Evolutionary conservation across 2,113 vertebrate genomes (phyloP), one percentile per base, ranked within the genome.

Genomic region (Platysternon megacephalum): DNA sequence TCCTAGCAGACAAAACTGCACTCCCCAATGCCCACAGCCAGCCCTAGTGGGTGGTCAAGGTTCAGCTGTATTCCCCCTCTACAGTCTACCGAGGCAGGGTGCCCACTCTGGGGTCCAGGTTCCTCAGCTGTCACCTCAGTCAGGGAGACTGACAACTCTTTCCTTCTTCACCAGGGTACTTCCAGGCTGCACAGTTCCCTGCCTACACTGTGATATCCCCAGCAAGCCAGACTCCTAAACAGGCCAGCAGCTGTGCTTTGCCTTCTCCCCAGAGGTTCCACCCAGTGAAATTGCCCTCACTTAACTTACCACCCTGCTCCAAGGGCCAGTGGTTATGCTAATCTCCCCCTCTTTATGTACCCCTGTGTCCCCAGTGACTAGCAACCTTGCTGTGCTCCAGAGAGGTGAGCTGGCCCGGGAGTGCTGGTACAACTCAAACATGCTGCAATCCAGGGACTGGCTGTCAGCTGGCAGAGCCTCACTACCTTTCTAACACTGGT

Each of bases 201-300:
- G 26, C 11, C 10, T 61, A 7, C 28, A 58, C 5, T 58, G 56
- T 29, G 12, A 32, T 61, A 61, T 61, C 13, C 58, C 29, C 58
- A 61, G 29, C 29, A 29, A 32, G 52, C 52, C 52, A 53, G 52
- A 53, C 21, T 53, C 21, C 52, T 22, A 53, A 22, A 21, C 21
- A 53, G 52, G 52, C 52, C 52, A 49, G 49, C 14, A 49, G 49
- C 35, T 68, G 61, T 65, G 61, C 35, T 68, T 68, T n/a, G 61
- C 35, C 8, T n/a, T n/a, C 35, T n/a, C 61, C 16, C 19, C 35
- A 4, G 35, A 19, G 61, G 61, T 16, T 17, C 16, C 35, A n/a
- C 17, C 8, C 16, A 0, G 7, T n/a, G 61, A 17, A 35, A n/a
- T 19, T 35, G 7, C 35, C 32, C 35, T 4, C 61, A 1, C 16